A percentile compares a stretch with the other conserved stretches of the same genome.
These are phyloP conservation scores for Astyanax mexicanus DNA, from an alignment of 2,797 vertebrate species.

Conservation along the genomic window DNA sequence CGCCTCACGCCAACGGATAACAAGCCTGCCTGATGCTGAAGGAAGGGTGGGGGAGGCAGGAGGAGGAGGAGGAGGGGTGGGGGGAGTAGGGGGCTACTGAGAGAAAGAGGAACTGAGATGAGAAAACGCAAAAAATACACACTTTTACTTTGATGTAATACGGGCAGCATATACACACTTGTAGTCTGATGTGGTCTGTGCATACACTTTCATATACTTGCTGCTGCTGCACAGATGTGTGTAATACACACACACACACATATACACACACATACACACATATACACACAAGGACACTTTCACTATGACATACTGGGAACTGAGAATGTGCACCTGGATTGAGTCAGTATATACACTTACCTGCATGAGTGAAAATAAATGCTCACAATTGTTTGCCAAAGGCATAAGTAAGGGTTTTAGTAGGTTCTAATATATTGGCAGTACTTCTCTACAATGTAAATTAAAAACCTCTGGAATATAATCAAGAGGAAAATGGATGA, in stretches of 20 bases:
- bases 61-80: conserved; percentile 28
- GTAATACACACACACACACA: background rate
- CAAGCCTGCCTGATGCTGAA: conserved; percentile 68
- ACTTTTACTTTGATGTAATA: conserved; percentile 31
- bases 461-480: too few relatives aligned
- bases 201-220: background rate
- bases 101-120: conserved; percentile 43
- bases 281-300: background rate
- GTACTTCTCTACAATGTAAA: too few relatives aligned
- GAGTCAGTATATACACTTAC: background rate
- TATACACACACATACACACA: background rate
- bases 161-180: background rate
- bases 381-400: too few relatives aligned
- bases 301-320: background rate
- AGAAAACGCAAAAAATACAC: conserved; percentile 31
- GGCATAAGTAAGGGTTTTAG: too few relatives aligned
- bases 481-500: too few relatives aligned
- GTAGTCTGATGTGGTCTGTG: background rate
- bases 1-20: conserved; percentile 69
- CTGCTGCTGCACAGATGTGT: background rate
- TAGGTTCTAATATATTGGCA: too few relatives aligned
- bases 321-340: background rate
- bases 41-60: background rate
- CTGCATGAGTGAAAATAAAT: background rate
- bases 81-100: background rate